Percentiles rank a stretch among this genome's conserved stretches.
Conservation (phyloP, 35 echinoderm and acorn worm species). For the Anneissia japonica region DNA sequence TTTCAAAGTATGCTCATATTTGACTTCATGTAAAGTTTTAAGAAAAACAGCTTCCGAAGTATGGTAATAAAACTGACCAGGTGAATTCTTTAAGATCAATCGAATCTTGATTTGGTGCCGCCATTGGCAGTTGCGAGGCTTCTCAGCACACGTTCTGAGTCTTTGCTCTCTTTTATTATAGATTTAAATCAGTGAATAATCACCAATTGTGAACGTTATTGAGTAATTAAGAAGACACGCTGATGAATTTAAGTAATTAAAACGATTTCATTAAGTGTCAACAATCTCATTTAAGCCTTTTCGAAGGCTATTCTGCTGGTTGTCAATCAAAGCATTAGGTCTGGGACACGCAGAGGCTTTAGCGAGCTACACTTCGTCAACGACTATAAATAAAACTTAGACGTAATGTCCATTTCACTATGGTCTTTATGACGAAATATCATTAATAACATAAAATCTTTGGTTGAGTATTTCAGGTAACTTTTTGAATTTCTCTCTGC, state of each 20-base stretch:
- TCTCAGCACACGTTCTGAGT: neutral
- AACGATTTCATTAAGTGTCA: neutral
- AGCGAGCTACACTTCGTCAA: neutral
- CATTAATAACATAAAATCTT: neutral
- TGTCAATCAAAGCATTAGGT: neutral
- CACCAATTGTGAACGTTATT: neutral
- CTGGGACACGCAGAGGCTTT: neutral
- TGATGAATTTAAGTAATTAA: conserved; percentile 2
- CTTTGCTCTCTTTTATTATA: neutral
- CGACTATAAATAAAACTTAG: neutral
- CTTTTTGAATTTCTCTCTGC: neutral
- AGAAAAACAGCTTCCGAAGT: no score
- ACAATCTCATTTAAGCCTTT: neutral
- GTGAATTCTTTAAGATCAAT: no score
- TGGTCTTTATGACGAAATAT: neutral
- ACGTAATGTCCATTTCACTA: neutral
- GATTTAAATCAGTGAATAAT: neutral
- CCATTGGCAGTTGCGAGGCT: neutral
- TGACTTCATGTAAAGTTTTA: no score
- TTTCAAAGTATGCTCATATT: no score
- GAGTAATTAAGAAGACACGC: neutral
- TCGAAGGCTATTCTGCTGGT: neutral
- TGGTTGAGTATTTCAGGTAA: neutral
- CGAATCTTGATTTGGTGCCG: neutral
- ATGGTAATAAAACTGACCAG: no score